phyloP scores from a whole-genome alignment of 2,888 invertebrate species.

The Tenthredo scrophulariae region DNA sequence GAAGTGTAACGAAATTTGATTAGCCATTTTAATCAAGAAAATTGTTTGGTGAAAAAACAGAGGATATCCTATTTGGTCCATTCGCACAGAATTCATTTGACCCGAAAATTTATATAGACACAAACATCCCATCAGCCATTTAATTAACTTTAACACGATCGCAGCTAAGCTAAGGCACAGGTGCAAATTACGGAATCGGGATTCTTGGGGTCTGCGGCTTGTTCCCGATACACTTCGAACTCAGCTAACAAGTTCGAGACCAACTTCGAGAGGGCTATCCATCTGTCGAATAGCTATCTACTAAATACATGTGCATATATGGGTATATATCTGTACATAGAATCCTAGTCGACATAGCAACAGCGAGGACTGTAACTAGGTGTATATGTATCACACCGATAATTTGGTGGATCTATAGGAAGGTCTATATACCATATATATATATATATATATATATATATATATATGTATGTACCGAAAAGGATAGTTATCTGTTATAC shows the following conservation, averaged over 20 bases:
- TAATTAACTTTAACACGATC: slow-evolving; percentile 39
- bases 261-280: slow-evolving; percentile 32
- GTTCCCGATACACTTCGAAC: slow-evolving; percentile 43
- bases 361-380: neutral
- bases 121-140: slow-evolving; percentile 8
- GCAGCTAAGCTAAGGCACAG: neutral
- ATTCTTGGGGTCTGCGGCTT: slow-evolving; percentile 49
- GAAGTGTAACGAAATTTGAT: neutral
- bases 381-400: neutral
- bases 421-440: neutral
- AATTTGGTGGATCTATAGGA: neutral
- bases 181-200: slow-evolving; percentile 35
- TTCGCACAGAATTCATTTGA: neutral
- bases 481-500: neutral
- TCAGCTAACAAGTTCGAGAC: slow-evolving; percentile 37
- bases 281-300: slow-evolving; percentile 15
- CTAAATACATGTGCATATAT: neutral
- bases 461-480: neutral
- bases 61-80: neutral
- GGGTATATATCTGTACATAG: neutral
- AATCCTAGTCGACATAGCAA: neutral
- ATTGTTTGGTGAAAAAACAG: neutral
- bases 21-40: neutral
- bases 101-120: neutral
- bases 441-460: neutral